Evolutionary conservation across 1,140 invertebrate species (phyloP), one percentile per base, ranked within the genome.

Genomic region (Drosophila baimaii): DNA sequence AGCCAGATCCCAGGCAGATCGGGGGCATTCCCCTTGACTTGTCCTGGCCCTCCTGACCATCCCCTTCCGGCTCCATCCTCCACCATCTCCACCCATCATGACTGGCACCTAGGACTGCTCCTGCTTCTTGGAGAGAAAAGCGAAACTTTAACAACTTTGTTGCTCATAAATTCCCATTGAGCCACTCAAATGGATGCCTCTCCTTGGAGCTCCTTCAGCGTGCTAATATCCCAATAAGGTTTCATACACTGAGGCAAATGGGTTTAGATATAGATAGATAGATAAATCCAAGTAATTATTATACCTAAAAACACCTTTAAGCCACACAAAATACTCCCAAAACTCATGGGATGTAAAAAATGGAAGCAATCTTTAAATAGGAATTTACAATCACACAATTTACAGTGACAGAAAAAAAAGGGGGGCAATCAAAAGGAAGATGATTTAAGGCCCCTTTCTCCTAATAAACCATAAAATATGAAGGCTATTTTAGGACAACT

Each of bases 101-200:
- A 65, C 8, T 68, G 65, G 35, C 61, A 51, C 17, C 29, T 21
- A 29, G 5, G 19, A 21, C 37, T 41, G 4, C 27, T 33, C n/a
- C 25, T n/a, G n/a, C n/a, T n/a, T n/a, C n/a, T n/a, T n/a, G n/a
- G n/a, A n/a, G 46, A 33, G 49, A 27, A 39, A 31, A 46, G 27
- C 29, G 10, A 43, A 39, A 47, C 65, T 71, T 57, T 57, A 47
- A 56, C 39, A 46, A 46, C 49, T 57, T 39, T 71, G 51, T 58
- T 33, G 41, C 52, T 58, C 65, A 71, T 71, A 71, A 71, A 58
- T 71, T 71, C 51, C 27, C 66, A 71, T 58, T 58, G 51, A 47
- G 68, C 43, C 59, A 35, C 17, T 66, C 61, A 63, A 62, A 44
- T 29, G 21, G 56, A 9, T 64, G 61, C 64, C 63, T 35, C 56